Base-by-base conservation (phyloP, 2,113 vertebrate genomes). In the Rhinolophus sinicus region DNA sequence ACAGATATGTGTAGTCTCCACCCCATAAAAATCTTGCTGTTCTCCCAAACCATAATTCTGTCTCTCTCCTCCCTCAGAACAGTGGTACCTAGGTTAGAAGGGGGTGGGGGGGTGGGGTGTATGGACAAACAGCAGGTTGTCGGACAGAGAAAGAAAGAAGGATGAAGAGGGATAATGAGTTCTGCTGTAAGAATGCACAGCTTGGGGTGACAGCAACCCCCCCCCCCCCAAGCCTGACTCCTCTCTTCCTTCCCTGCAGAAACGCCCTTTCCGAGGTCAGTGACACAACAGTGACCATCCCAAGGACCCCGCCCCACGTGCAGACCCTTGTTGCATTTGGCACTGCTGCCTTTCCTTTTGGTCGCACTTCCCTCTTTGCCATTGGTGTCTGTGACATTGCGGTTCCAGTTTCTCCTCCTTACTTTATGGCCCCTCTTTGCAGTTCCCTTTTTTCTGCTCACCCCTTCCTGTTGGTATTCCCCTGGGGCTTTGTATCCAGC, bases 261-360 rank as follows among this genome's bases (percentile, higher is more conserved):
- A 70, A 65, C 16, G 33, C 30, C 64, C 30, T 73, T 62, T 24
- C 16, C 1, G 21, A 44, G 65, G 28, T n/a, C 77, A 76, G 1
- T n/a, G 60, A 9, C 0, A 3, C 26, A 33, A 0, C 8, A 15
- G 15, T 8, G 38, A 16, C 60, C 62, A 19, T 28, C 30, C 52
- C 22, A 9, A 40, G 12, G 28, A 5, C 24, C 60, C 5, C 14
- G 8, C 18, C 40, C 16, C 18, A 0, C 40, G 1, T 5, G 0
- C 30, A 24, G 40, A 38, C 24, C 75, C 60, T 21, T 13, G 22
- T 19, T 16, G 38, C 8, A 0, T 33, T 75, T 16, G n/a, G 40
- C 28, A 0, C 33, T 15, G 1, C 21, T 4, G 47, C 38, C 56
- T 67, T 84, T 18, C 35, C 30, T 7, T 10, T 6, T 1, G n/a